Evolutionary conservation across 2,888 invertebrate genomes (phyloP).

Genomic region (Lochmaea capreae): DNA sequence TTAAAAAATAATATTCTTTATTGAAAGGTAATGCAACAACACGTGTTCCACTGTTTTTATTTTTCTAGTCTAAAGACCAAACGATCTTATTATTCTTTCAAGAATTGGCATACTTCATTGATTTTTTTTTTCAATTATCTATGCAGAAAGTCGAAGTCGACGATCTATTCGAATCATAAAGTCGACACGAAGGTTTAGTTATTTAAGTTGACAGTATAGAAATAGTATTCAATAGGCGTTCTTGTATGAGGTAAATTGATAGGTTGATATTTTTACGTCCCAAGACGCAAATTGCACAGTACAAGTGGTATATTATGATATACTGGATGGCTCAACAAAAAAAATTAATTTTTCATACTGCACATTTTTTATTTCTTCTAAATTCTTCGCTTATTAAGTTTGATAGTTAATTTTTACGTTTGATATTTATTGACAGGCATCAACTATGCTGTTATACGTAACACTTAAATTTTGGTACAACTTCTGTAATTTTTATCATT

Average conservation of each 20-base stretch:
- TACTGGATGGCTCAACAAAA: too few species aligned
- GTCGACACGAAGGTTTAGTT: background rate
- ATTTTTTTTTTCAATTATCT: slow-evolving; percentile 17
- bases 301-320: too few species aligned
- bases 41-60: slow-evolving; percentile 5
- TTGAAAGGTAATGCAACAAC: background rate
- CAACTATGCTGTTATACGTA: too few species aligned
- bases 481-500: too few species aligned
- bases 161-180: background rate
- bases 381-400: too few species aligned
- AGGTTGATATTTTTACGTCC: background rate
- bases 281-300: background rate
- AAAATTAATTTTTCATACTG: too few species aligned
- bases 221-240: background rate
- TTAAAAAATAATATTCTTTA: background rate
- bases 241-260: background rate
- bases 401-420: too few species aligned
- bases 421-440: too few species aligned
- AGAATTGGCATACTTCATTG: background rate
- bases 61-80: slow-evolving; percentile 1
- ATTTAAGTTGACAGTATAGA: background rate
- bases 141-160: slow-evolving; percentile 7
- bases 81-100: background rate
- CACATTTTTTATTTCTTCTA: too few species aligned
- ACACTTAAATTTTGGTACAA: too few species aligned